These are phyloP conservation scores for Zaprionus kolodkinae DNA, from an alignment of 1,140 invertebrate species.

Conservation along the genomic window DNA sequence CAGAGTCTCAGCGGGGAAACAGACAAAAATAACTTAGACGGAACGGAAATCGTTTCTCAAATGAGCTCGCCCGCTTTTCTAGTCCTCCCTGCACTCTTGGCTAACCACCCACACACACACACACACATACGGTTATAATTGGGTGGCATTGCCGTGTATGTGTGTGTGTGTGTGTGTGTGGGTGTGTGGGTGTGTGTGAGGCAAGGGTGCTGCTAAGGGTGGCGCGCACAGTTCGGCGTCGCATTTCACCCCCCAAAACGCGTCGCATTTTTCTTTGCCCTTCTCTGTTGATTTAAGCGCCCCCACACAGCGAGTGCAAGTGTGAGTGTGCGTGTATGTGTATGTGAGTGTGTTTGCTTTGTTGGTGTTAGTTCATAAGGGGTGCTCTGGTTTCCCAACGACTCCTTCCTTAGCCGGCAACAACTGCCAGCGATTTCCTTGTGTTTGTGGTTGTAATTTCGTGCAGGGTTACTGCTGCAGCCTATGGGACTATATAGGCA, in stretches of 20 bases:
- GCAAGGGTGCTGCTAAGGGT: constrained; percentile 62
- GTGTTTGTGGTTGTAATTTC: constrained; percentile 77
- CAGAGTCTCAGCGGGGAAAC: background rate
- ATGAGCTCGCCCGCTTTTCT: constrained; percentile 39
- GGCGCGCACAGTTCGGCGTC: constrained; percentile 26
- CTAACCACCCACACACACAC: constrained; percentile 16
- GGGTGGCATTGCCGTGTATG: constrained; percentile 64
- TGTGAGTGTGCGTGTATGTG: constrained; percentile 20
- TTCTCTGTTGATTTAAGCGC: constrained; percentile 72
- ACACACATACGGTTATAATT: constrained; percentile 77
- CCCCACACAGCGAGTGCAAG: constrained; percentile 25
- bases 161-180: constrained; percentile 20
- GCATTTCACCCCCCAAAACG: constrained; percentile 72
- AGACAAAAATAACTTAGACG: background rate
- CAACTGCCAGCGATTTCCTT: constrained; percentile 41
- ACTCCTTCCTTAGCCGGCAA: constrained; percentile 20
- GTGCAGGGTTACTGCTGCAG: constrained; percentile 17
- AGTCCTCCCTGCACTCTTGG: background rate
- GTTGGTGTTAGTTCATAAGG: constrained; percentile 49
- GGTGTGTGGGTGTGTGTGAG: constrained; percentile 24
- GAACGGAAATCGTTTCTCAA: constrained; percentile 45
- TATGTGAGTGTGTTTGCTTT: constrained; percentile 19
- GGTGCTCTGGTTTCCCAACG: constrained; percentile 53
- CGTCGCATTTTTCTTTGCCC: constrained; percentile 51
- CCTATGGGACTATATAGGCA: constrained; percentile 26